Conservation (phyloP, 2,113 vertebrate genomes). For the Syngnathoides biaculeatus region DNA sequence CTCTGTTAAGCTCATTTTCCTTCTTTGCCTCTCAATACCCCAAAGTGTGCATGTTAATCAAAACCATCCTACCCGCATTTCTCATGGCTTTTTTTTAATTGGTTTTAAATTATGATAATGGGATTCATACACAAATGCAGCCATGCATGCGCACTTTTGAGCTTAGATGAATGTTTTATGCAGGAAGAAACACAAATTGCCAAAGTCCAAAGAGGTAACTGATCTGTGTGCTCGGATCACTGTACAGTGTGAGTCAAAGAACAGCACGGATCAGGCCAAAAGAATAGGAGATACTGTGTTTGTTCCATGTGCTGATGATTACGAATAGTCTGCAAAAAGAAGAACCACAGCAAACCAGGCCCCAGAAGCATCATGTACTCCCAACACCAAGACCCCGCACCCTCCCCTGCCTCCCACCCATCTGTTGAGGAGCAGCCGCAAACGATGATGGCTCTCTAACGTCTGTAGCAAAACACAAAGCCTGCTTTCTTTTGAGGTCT, state of each 20-base stretch:
- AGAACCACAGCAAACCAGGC: constrained; percentile 54
- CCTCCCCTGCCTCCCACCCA: constrained; percentile 6
- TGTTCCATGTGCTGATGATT: constrained; percentile 65
- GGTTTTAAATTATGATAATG: constrained; percentile 70
- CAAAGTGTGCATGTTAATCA: constrained; percentile 70
- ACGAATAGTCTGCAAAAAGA: constrained; percentile 33
- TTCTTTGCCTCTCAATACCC: constrained; percentile 51
- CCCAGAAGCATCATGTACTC: constrained; percentile 48
- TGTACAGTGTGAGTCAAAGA: constrained; percentile 23
- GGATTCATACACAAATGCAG: constrained; percentile 54
- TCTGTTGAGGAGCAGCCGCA: constrained; percentile 55
- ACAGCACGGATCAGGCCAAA: constrained; percentile 19
- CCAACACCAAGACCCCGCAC: constrained; percentile 48
- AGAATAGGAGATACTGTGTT: constrained; percentile 49
- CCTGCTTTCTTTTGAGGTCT: constrained; percentile 42
- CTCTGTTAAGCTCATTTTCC: constrained; percentile 39
- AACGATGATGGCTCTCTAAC: constrained; percentile 56
- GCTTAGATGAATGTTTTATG: constrained; percentile 35
- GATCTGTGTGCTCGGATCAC: constrained; percentile 51
- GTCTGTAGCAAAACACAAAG: constrained; percentile 43
- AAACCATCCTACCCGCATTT: constrained; percentile 70
- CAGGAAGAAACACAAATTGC: constrained; percentile 33
- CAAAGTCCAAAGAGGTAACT: constrained; percentile 29
- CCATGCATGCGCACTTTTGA: constrained; percentile 46
- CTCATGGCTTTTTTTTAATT: constrained; percentile 57